Base-by-base conservation (phyloP, 2,888 invertebrate genomes). In the Drosophila picticornis region DNA sequence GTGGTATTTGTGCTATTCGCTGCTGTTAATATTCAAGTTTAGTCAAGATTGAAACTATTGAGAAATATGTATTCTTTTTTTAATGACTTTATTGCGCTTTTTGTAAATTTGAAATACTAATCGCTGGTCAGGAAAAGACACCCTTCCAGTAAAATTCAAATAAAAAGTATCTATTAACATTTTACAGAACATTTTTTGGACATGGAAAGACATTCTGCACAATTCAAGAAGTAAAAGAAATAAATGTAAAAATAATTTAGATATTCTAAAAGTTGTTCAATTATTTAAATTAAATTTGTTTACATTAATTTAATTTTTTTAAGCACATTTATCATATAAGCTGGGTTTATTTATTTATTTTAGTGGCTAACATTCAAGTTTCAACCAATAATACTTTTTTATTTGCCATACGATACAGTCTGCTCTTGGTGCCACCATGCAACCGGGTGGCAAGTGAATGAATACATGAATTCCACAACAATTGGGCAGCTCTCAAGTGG, bases 381-480 rank as follows among this genome's bases (percentile, higher is more conserved):
- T 16, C 34, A 34, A 13, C 34, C 13, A 34, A 34, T 13, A 34
- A 16, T 34, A 34, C 13, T 13, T 34, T 13, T 34, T 34, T 5
- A 1, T 1, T 34, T 34, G 34, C 13, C 34, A 34, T 16, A 5
- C 16, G 3, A 16, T 16, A 6, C 4, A 6, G 16, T 10, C n/a
- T 5, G 6, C 13, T 6, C 31, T 31, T 22, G 48, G 10, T 2
- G 52, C 81, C 87, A 84, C 84, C 72, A 72, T 84, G 66, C 84
- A 11, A 7, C 22, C 48, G 55, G 68, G 63, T 63, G 78, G 78
- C 67, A 76, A 80, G 57, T 80, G 84, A 84, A 84, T 89, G 80
- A 87, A 84, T 74, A 72, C 75, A 87, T 89, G 87, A 80, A 80
- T 80, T 79, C 73, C 80, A 72, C 62, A 61, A 89, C 87, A 86